These are phyloP conservation scores for Calephelis perditalis DNA, from an alignment of 2,888 invertebrate species.

Conservation along the genomic window DNA sequence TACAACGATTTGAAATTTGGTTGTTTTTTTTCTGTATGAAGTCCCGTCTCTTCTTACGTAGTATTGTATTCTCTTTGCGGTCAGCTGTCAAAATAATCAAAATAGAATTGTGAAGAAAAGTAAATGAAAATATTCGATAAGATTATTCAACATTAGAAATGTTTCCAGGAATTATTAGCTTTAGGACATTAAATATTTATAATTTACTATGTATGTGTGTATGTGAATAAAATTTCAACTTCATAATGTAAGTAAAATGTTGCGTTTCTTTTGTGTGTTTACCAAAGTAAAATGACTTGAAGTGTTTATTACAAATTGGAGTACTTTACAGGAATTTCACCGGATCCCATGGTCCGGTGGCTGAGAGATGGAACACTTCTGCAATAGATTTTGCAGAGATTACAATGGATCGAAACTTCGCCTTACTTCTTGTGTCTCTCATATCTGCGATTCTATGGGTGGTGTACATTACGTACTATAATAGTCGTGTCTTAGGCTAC, in stretches of 20 bases:
- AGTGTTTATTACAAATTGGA: conserved; percentile 33
- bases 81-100: conserved; percentile 31
- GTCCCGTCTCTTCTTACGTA: no score
- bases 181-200: conserved; percentile 22
- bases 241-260: conserved; percentile 54
- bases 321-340: conserved; percentile 56
- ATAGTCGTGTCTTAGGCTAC: conserved; percentile 93
- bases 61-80: conserved; percentile 20
- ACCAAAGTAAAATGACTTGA: conserved; percentile 35
- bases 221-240: conserved; percentile 37
- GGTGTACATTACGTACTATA: conserved; percentile 96
- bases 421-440: conserved; percentile 87
- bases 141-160: conserved; percentile 29
- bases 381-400: conserved; percentile 80
- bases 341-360: conserved; percentile 50
- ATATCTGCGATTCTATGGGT: conserved; percentile 93
- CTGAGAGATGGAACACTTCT: conserved; percentile 79
- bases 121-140: conserved; percentile 45
- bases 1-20: no score
- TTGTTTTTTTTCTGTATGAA: no score
- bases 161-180: conserved; percentile 14
- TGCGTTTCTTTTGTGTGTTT: conserved; percentile 36
- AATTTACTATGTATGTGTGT: conserved; percentile 49
- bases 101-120: conserved; percentile 38
- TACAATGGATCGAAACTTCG: conserved; percentile 85